phyloP scores from a whole-genome alignment of 2,888 invertebrate genomes.

The Drosophila multiciliata region DNA sequence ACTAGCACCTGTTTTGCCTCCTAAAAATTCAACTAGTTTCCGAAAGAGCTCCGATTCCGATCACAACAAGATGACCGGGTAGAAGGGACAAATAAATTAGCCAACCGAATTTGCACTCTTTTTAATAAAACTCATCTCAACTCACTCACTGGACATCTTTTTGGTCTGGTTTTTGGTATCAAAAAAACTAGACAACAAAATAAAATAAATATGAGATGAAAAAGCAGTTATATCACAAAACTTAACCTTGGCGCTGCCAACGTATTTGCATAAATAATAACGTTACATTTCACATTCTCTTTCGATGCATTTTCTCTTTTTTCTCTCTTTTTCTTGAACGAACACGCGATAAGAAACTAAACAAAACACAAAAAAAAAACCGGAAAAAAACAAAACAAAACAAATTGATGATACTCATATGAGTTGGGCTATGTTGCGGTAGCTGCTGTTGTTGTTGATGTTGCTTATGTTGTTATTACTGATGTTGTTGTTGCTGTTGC shows the following conservation, averaged over 20 bases:
- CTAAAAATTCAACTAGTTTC: not conserved
- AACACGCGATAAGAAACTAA: conserved; percentile 23
- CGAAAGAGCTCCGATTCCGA: not conserved
- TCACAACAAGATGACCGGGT: not conserved
- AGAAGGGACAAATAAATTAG: not conserved
- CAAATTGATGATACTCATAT: conserved; percentile 27
- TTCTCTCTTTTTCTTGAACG: conserved; percentile 5
- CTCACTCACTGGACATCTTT: not conserved
- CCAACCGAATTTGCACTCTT: not conserved
- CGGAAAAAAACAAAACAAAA: conserved; percentile 5
- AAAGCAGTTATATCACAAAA: conserved; percentile 34
- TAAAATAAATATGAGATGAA: not conserved
- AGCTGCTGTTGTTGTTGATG: conserved; percentile 34
- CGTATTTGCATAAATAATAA: conserved; percentile 41
- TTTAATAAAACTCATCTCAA: not conserved
- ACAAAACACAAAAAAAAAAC: conserved; percentile 8
- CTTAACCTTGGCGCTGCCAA: conserved; percentile 47
- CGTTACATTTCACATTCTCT: conserved; percentile 37
- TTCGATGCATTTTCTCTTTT: conserved; percentile 8
- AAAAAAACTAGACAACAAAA: not conserved
- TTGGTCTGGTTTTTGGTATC: not conserved
- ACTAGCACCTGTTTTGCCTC: not conserved
- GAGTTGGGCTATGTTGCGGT: conserved; percentile 21
- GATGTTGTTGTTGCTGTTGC: conserved; percentile 25
- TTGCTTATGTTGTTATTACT: conserved; percentile 4